Evolutionary conservation across 2,888 invertebrate genomes (phyloP).

Genomic region (Nephrotoma guestfalica): DNA sequence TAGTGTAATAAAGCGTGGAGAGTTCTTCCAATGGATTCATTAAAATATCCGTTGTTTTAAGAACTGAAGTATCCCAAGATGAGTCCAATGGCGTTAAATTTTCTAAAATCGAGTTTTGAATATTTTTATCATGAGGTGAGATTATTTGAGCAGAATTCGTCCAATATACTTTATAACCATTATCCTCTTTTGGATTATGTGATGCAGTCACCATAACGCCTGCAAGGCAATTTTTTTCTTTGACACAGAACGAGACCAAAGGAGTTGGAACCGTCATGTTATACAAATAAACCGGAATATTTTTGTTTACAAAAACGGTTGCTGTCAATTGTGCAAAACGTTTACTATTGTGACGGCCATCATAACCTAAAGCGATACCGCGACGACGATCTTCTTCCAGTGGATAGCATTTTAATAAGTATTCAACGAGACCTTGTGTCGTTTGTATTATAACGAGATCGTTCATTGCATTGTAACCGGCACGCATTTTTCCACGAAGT

Average conservation of each 20-base stretch:
- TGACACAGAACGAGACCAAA: conserved; percentile 77
- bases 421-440: conserved; percentile 73
- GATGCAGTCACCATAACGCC: conserved; percentile 94
- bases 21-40: conserved; percentile 58
- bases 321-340: conserved; percentile 84
- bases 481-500: conserved; percentile 79
- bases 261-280: conserved; percentile 79
- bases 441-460: conserved; percentile 94
- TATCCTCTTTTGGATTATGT: conserved; percentile 90
- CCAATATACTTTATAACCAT: conserved; percentile 97
- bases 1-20: conserved; percentile 48
- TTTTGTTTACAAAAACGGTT: conserved; percentile 59
- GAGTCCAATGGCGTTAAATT: conserved; percentile 61
- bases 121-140: conserved; percentile 76
- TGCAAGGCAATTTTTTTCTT: conserved; percentile 55
- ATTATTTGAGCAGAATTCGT: conserved; percentile 91
- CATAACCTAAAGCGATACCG: conserved; percentile 82
- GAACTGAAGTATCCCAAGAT: conserved; percentile 59
- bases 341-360: conserved; percentile 83
- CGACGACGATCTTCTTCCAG: conserved; percentile 37
- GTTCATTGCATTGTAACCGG: conserved; percentile 89
- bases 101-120: conserved; percentile 60
- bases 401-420: conserved; percentile 46
- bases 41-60: conserved; percentile 40
- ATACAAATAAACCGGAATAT: conserved; percentile 69